phyloP scores from a whole-genome alignment of 2,888 invertebrate species.

The Scaptomyza flava region DNA sequence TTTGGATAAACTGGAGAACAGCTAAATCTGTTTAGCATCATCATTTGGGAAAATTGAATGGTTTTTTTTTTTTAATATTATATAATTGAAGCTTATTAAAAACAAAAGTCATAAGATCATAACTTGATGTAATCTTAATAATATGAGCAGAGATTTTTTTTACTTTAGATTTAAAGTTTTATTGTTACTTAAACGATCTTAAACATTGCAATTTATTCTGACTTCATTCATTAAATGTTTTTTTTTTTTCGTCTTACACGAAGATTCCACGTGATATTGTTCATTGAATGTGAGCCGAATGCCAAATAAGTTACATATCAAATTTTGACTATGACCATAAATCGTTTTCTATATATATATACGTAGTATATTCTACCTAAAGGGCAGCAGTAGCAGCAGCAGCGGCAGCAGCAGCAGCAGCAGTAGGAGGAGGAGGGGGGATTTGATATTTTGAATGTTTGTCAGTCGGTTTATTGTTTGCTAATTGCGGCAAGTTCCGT shows the following conservation, averaged over 20 bases:
- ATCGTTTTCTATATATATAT: constrained; percentile 41
- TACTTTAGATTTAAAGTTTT: neutral
- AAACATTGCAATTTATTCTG: neutral
- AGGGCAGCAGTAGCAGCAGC: too few species aligned
- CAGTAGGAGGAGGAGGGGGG: too few species aligned
- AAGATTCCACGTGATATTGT: constrained; percentile 35
- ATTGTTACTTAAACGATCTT: neutral
- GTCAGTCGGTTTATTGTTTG: constrained; percentile 58
- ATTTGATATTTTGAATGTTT: too few species aligned
- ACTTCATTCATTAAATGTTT: constrained; percentile 8
- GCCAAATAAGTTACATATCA: constrained; percentile 16
- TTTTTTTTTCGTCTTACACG: constrained; percentile 10
- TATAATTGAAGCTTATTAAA: too few species aligned
- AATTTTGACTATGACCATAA: constrained; percentile 15
- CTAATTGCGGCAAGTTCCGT: constrained; percentile 68
- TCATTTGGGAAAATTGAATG: too few species aligned
- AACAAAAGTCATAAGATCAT: too few species aligned
- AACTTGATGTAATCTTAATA: too few species aligned
- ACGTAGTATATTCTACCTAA: neutral
- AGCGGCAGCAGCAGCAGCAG: too few species aligned
- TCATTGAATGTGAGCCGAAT: constrained; percentile 40
- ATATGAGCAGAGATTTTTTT: neutral
- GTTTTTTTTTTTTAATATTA: too few species aligned
- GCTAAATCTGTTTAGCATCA: too few species aligned
- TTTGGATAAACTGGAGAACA: too few species aligned